Conservation (phyloP, 2,113 vertebrate species). For the Formicarius rufipectus region DNA sequence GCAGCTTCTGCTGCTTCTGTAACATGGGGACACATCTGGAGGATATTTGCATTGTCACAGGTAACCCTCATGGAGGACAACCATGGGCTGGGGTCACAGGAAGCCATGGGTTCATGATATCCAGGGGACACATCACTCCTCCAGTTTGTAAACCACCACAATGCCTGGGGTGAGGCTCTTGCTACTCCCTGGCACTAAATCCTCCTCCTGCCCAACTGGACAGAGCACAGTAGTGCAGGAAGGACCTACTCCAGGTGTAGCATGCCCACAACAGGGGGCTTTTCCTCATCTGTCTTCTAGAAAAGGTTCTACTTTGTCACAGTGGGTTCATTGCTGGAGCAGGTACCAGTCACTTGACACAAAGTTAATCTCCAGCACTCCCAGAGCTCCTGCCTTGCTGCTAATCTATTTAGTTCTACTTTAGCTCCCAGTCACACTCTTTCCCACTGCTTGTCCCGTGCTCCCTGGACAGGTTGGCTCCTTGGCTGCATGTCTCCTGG, state of each 20-base stretch:
- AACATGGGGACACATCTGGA: too few species aligned
- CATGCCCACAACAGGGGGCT: not conserved
- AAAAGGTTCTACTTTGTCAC: not conserved
- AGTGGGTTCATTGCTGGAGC: not conserved
- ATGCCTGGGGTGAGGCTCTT: not conserved
- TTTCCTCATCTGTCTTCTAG: fast-evolving
- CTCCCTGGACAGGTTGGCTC: not conserved
- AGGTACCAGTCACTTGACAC: fast-evolving
- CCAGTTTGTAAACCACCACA: not conserved
- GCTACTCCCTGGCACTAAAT: not conserved
- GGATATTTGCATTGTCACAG: not conserved
- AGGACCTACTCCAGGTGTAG: not conserved
- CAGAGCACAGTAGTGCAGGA: fast-evolving
- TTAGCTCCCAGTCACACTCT: not conserved
- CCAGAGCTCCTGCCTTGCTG: not conserved
- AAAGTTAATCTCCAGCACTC: not conserved
- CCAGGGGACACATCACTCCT: not conserved
- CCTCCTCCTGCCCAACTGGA: not conserved
- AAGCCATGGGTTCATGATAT: fast-evolving
- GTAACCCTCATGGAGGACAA: not conserved
- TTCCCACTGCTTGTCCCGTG: not conserved
- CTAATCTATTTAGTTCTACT: not conserved
- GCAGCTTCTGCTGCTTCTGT: not conserved
- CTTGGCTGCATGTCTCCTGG: not conserved
- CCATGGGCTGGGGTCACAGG: not conserved